Evolutionary conservation across 2,113 vertebrate species (phyloP).

Genomic region (Oreochromis aureus): DNA sequence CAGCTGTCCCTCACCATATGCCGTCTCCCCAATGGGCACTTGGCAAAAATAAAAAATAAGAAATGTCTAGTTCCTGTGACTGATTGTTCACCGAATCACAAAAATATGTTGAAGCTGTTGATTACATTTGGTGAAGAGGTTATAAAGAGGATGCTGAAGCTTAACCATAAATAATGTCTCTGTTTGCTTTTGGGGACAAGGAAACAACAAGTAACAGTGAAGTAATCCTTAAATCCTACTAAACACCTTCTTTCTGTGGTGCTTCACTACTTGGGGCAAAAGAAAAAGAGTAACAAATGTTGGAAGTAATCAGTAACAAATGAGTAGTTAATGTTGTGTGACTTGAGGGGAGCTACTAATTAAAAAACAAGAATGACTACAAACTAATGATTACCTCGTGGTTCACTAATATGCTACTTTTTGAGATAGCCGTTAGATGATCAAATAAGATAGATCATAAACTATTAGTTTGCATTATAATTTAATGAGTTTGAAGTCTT

Average conservation of each 20-base stretch:
- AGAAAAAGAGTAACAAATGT: background rate
- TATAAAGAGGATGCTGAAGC: background rate
- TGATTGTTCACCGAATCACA: background rate
- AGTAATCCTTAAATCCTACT: background rate
- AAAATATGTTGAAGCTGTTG: background rate
- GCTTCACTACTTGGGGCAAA: background rate
- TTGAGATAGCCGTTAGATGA: background rate
- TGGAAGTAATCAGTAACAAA: background rate
- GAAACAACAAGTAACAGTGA: background rate
- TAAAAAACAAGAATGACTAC: background rate
- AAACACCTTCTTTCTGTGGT: background rate
- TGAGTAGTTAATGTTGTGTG: background rate
- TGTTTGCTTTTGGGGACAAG: background rate
- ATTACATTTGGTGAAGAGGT: background rate
- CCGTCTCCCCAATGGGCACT: constrained; percentile 15
- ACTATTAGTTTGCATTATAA: background rate
- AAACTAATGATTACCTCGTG: background rate
- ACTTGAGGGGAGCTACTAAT: background rate
- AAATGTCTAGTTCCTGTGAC: background rate
- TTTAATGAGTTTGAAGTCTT: background rate
- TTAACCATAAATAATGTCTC: background rate
- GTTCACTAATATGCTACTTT: background rate
- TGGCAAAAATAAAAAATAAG: background rate
- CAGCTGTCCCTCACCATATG: constrained; percentile 43
- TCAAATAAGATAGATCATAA: background rate